These are phyloP conservation scores for Watsonalla binaria DNA, from an alignment of 2,888 invertebrate genomes.

Conservation along the genomic window DNA sequence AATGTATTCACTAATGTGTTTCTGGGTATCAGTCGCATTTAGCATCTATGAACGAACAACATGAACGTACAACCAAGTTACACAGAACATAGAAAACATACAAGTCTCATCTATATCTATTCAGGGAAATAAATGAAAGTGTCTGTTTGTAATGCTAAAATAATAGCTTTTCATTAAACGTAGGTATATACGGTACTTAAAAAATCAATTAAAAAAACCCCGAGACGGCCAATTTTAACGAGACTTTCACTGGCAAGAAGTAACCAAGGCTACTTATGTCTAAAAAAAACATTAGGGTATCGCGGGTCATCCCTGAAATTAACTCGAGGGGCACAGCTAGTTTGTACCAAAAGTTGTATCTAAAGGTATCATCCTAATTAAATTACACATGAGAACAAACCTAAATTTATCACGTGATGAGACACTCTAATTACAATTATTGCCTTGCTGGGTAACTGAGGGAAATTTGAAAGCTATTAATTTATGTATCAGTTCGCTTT, in stretches of 20 bases:
- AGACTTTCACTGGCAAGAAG: no score
- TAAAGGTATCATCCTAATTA: background rate
- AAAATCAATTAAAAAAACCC: no score
- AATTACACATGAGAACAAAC: background rate
- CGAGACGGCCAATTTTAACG: no score
- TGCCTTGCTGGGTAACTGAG: background rate
- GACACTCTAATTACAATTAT: background rate
- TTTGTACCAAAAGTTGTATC: background rate
- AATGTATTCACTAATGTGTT: background rate
- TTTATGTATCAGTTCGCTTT: constrained; percentile 12
- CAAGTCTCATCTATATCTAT: no score
- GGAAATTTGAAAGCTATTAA: background rate
- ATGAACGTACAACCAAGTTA: background rate
- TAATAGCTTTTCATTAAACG: no score
- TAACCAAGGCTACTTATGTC: no score
- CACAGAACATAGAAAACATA: background rate
- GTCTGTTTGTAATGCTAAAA: no score
- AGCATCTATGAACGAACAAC: background rate
- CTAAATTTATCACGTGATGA: background rate
- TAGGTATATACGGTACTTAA: no score
- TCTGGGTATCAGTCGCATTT: background rate
- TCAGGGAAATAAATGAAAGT: no score
- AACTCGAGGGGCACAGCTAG: no score
- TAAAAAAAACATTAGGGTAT: no score
- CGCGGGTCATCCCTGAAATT: no score